Evolutionary conservation across 2,797 vertebrate genomes (phyloP), one percentile per base, ranked within the genome.

Genomic region (Molossus molossus): DNA sequence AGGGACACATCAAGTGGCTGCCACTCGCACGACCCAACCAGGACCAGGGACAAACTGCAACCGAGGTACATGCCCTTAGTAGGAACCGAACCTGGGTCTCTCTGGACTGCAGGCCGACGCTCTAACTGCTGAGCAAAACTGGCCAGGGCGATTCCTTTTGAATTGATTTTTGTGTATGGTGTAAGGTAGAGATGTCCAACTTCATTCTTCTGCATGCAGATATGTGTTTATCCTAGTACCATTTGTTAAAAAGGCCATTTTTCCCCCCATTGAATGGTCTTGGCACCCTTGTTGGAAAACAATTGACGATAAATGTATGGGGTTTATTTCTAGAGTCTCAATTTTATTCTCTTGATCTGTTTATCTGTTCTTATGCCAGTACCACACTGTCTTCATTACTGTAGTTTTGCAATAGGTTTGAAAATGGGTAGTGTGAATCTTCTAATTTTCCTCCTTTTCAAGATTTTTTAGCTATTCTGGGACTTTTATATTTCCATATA

Each of bases 201-300:
- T 37, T 87, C 17, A 53, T 70, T 87, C 13, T 87, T 95, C 60
- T 87, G 29, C 55, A n/a, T 58, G 29, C 60, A 69, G 15, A 50
- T 83, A 55, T 64, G 25, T n/a, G n/a, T 55, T 91, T 81, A 6
- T 67, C 33, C 45, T 15, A 53, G 40, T 20, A 65, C 7, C 23
- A 65, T 86, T 96, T 93, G 70, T 85, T 85, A n/a, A 85, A 88
- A 80, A 90, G 75, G 40, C 69, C 60, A 45, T 3, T 76, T 57
- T 87, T 87, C 77, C 45, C 69, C 9, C 37, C 70, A 29, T 40
- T 65, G 33, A 84, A 48, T 79, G 65, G 18, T 87, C 29, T 73
- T 88, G 58, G 29, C n/a, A 62, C 20, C 48, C 17, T 70, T 57
- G 45, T 67, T 20, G 40, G 76, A 83, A 84, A 88, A 53, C 48